Evolutionary conservation across 2,888 invertebrate species (phyloP).

Genomic region (Cremastinae sp.): DNA sequence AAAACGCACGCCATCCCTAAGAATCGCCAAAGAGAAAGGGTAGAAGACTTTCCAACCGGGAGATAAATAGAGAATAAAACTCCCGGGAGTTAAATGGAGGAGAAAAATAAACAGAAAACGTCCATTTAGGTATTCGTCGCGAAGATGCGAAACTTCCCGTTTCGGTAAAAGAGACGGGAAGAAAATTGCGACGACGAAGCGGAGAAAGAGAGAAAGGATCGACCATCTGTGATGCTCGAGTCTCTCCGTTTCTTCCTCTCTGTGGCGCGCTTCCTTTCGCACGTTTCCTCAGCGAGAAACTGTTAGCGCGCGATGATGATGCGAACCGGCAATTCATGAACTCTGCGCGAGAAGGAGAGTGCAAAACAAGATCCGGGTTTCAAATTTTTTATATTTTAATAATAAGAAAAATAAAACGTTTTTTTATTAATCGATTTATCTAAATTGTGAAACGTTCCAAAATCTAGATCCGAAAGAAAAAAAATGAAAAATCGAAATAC

Average conservation of each 20-base stretch:
- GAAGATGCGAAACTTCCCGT: no score
- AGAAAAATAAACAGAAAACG: no score
- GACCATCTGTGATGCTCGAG: conserved; percentile 46
- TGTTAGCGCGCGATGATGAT: no score
- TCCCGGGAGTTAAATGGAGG: conserved; percentile 1
- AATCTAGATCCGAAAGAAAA: not conserved
- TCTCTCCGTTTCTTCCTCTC: not conserved
- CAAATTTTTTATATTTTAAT: conserved; percentile 8
- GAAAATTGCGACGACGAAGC: conserved; percentile 33
- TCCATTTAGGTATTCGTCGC: no score
- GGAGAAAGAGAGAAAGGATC: conserved; percentile 13
- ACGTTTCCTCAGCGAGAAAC: no score
- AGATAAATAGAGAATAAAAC: conserved; percentile 1
- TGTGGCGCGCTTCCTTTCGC: no score
- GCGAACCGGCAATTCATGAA: conserved; percentile 37
- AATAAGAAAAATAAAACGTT: no score
- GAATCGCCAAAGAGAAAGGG: not conserved
- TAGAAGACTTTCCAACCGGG: not conserved
- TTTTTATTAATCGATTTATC: no score
- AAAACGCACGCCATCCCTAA: conserved; percentile 11
- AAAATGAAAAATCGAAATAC: not conserved
- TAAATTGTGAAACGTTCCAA: not conserved
- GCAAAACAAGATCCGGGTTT: conserved; percentile 56
- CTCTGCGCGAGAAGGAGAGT: conserved; percentile 24
- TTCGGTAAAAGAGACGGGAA: no score